These are phyloP conservation scores for Tipula vernalis DNA, from an alignment of 2,888 invertebrate species.

Conservation along the genomic window DNA sequence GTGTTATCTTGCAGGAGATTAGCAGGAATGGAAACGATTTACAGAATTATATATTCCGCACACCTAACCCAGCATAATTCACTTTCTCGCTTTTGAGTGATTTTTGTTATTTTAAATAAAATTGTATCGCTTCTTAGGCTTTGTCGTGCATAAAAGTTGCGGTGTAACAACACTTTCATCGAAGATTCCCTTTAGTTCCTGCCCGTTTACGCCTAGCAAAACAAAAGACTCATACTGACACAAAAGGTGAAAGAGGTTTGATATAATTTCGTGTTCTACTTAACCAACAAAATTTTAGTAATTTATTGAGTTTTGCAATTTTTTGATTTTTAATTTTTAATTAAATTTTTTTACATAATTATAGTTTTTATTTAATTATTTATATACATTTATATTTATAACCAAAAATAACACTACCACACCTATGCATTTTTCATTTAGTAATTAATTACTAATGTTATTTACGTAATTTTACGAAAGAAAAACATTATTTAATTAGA, in stretches of 20 bases:
- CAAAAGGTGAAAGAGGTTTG: constrained; percentile 53
- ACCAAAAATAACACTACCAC: neutral
- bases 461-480: neutral
- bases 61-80: neutral
- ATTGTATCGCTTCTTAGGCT: constrained; percentile 29
- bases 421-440: neutral
- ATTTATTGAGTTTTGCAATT: neutral
- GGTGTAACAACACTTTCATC: constrained; percentile 68
- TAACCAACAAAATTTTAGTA: neutral
- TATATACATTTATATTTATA: neutral
- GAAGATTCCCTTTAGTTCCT: constrained; percentile 44
- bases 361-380: neutral
- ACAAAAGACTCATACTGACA: constrained; percentile 48
- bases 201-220: constrained; percentile 46
- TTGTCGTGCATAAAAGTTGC: constrained; percentile 68
- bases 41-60: neutral
- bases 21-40: no score
- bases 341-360: neutral
- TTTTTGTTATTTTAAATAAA: neutral
- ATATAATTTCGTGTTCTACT: neutral
- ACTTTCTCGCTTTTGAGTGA: neutral
- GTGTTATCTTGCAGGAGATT: no score
- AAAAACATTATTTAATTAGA: neutral
- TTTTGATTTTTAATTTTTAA: neutral
- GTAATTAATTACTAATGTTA: neutral